phyloP scores from a whole-genome alignment of 1,140 invertebrate genomes.

The Cherax quadricarinatus region DNA sequence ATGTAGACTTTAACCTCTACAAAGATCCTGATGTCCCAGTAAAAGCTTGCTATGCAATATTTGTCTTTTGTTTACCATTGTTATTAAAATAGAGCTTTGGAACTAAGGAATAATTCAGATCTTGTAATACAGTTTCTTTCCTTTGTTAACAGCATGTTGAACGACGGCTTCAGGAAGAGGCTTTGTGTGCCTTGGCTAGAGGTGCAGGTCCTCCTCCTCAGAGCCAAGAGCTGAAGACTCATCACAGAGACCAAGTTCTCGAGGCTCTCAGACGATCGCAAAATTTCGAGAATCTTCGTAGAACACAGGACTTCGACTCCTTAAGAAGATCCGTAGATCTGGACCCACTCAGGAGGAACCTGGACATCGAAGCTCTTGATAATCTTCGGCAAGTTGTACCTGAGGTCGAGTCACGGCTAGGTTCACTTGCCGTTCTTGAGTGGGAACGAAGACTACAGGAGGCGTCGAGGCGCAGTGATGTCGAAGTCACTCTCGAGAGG shows the following conservation, averaged over 20 bases:
- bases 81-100: too few relatives aligned
- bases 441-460: slow-evolving; percentile 63
- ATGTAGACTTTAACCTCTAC: too few relatives aligned
- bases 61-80: too few relatives aligned
- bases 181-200: slow-evolving; percentile 30
- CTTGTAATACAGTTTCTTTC: background rate
- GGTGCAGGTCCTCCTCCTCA: slow-evolving; percentile 30
- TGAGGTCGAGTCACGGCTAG: slow-evolving; percentile 60
- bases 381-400: slow-evolving; percentile 44
- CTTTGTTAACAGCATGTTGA: slow-evolving; percentile 28
- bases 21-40: too few relatives aligned
- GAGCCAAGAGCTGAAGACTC: slow-evolving; percentile 38
- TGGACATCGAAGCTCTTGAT: slow-evolving; percentile 57
- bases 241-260: slow-evolving; percentile 63
- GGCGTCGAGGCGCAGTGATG: slow-evolving; percentile 46
- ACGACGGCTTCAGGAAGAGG: slow-evolving; percentile 50
- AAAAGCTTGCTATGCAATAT: too few relatives aligned
- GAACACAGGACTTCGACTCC: slow-evolving; percentile 54
- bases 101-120: too few relatives aligned
- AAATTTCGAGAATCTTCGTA: slow-evolving; percentile 33
- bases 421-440: slow-evolving; percentile 45
- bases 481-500: slow-evolving; percentile 34
- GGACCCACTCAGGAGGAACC: slow-evolving; percentile 47
- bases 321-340: slow-evolving; percentile 38
- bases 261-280: slow-evolving; percentile 53